Base-by-base conservation (phyloP, 1,140 invertebrate species). In the Macrobrachium nipponense region DNA sequence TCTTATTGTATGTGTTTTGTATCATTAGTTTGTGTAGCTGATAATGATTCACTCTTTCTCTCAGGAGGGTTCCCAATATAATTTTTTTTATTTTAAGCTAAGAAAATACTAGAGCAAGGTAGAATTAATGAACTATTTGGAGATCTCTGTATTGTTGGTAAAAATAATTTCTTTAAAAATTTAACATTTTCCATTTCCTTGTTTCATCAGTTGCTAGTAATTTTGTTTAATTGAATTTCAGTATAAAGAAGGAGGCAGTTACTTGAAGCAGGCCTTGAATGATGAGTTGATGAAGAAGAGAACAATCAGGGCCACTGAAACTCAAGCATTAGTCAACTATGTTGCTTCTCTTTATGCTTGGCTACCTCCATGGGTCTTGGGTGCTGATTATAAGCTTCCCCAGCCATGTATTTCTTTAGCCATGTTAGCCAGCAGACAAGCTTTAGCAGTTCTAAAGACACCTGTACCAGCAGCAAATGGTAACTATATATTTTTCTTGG, bases 281-380 rank as follows among this genome's bases (percentile, higher is more conserved):
- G 44, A 68, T 18, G 68, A 86, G 11, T 36, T 80, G 11, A 64
- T 86, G 84, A 60, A 61, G 4, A 86, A 75, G 68, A 64, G 59
- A n/a, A 86, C 84, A 2, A n/a, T 80, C 5, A 61, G 78, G 60
- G 58, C 84, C 44, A 86, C 77, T 14, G 84, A 86, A 27, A 78
- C 64, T 17, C 84, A 86, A 70, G 60, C 77, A n/a, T 17, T 86
- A 66, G 84, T 86, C 4, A 77, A 86, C 59, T 44, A 80, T 44
- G 77, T 80, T 12, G 84, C 77, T 23, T 86, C 84, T 18, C 23
- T 80, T 8, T 86, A 86, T 80, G 84, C 84, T 12, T 61, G 64
- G 68, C 77, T 86, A 5, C 84, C 77, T 14, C 84, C 64, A 18
- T 79, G 77, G 76, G n/a, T 86, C 14, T n/a, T 86, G 15, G 18